Conservation (phyloP, 2,797 vertebrate species). For the Coendou prehensilis region DNA sequence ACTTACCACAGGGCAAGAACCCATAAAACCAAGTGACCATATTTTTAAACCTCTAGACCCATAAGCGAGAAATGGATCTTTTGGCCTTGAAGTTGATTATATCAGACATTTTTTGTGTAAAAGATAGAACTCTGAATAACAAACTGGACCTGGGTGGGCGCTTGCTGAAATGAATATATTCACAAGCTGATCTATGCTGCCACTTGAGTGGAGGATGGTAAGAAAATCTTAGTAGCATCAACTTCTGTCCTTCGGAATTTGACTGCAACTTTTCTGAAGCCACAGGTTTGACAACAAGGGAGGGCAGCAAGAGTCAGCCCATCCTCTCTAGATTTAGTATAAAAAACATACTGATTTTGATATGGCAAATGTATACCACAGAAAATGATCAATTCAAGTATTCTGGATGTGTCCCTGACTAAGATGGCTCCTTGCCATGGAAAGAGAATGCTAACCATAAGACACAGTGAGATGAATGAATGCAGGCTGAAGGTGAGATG, state of each 20-base stretch:
- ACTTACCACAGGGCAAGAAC: neutral
- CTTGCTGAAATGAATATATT: neutral
- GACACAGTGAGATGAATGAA: neutral
- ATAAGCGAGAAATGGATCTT: neutral
- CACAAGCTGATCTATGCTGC: neutral
- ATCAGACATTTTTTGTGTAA: neutral
- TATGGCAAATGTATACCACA: neutral
- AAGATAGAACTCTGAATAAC: neutral
- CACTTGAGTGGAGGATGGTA: neutral
- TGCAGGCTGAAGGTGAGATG: neutral
- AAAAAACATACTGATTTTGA: neutral
- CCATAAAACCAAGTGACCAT: neutral
- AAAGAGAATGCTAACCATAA: neutral
- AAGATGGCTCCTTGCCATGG: neutral
- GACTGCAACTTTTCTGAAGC: neutral
- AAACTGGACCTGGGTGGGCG: neutral
- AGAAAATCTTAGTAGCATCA: neutral
- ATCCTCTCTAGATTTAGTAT: neutral
- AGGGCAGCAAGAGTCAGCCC: neutral
- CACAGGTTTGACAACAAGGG: neutral
- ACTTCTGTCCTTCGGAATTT: neutral
- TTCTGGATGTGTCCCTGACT: neutral
- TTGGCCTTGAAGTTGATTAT: neutral
- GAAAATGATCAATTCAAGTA: neutral
- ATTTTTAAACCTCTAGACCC: neutral